A percentile compares a stretch with the other conserved stretches of the same genome.
Evolutionary conservation across 2,113 vertebrate genomes (phyloP).

Genomic region (Pyrgilauda ruficollis): DNA sequence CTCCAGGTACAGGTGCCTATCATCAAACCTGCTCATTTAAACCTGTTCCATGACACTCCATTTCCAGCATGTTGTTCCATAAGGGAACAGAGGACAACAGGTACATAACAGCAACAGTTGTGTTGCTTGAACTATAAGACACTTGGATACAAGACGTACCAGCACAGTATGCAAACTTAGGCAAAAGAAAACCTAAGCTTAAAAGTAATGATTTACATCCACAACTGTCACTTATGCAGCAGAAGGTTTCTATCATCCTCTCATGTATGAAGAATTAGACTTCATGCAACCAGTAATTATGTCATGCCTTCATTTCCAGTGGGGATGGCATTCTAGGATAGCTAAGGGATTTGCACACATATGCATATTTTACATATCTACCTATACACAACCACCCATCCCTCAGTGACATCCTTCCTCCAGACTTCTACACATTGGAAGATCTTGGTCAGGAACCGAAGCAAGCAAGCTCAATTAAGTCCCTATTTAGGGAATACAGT

Average conservation of each 20-base stretch:
- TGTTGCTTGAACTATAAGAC: not conserved
- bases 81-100: not conserved
- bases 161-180: accelerated
- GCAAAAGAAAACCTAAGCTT: not conserved
- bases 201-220: not conserved
- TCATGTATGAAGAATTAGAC: too few species aligned
- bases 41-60: not conserved
- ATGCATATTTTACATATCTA: not conserved
- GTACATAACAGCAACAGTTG: not conserved
- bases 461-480: not conserved
- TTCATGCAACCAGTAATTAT: not conserved
- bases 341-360: not conserved
- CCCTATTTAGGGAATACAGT: not conserved
- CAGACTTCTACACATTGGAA: not conserved
- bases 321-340: not conserved
- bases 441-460: not conserved
- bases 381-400: accelerated
- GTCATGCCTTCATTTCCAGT: not conserved
- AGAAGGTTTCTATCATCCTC: not conserved
- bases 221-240: not conserved
- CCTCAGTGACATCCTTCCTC: not conserved
- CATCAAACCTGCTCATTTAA: not conserved
- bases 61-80: not conserved
- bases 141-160: not conserved
- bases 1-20: not conserved